Evolutionary conservation across 2,888 invertebrate species (phyloP).

Genomic region (Glyphotaelius pellucidus): DNA sequence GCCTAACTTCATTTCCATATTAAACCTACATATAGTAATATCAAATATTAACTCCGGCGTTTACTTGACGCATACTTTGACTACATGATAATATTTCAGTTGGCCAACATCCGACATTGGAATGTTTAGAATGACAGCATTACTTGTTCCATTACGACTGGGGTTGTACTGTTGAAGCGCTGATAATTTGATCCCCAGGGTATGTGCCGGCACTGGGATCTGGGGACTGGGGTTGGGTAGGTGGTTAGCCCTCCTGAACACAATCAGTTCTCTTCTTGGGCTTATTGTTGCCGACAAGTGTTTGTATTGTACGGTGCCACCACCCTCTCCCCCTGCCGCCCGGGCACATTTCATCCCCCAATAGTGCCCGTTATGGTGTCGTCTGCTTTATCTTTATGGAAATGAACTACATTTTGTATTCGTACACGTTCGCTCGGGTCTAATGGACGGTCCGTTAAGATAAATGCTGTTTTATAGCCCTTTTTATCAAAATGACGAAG

Average conservation of each 20-base stretch:
- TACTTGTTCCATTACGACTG: constrained; percentile 14
- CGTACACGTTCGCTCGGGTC: constrained; percentile 41
- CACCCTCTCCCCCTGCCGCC: neutral
- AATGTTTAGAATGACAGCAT: constrained; percentile 14
- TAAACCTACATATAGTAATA: neutral
- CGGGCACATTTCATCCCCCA: constrained; percentile 52
- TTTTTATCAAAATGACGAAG: constrained; percentile 51
- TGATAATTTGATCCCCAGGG: constrained; percentile 59
- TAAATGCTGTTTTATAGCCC: constrained; percentile 48
- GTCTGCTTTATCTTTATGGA: constrained; percentile 55
- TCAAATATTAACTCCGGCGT: neutral
- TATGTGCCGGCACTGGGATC: constrained; percentile 11
- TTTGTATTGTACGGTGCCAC: constrained; percentile 47
- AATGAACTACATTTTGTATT: constrained; percentile 53
- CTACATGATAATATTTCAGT: constrained; percentile 2
- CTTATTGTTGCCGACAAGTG: constrained; percentile 56
- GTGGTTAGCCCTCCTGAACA: constrained; percentile 12
- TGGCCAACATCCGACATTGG: neutral
- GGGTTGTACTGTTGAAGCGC: constrained; percentile 30
- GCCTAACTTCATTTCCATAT: neutral
- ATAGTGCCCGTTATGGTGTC: constrained; percentile 55
- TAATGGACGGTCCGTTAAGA: constrained; percentile 48
- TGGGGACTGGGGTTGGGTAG: constrained; percentile 14
- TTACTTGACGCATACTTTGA: neutral
- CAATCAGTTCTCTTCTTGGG: constrained; percentile 59